Evolutionary conservation across 1,140 invertebrate species (phyloP).

Genomic region (Drosophila funebris): DNA sequence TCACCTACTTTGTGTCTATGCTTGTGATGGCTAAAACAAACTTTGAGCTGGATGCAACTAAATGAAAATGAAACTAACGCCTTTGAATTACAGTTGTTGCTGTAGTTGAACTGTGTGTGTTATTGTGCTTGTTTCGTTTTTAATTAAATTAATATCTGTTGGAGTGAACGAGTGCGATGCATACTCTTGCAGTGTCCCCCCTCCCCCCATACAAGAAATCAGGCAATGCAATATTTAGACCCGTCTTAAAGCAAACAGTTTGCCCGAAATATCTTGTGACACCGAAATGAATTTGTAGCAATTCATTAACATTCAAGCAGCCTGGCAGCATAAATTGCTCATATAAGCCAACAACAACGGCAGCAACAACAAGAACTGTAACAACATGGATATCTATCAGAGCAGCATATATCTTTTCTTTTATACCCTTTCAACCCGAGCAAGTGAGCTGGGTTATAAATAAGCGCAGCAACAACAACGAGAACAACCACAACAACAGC

Average conservation of each 20-base stretch:
- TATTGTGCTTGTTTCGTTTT: constrained; percentile 23
- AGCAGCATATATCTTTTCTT: constrained; percentile 58
- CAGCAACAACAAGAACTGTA: constrained; percentile 20
- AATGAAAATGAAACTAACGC: constrained; percentile 39
- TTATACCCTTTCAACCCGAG: constrained; percentile 61
- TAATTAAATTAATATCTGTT: constrained; percentile 68
- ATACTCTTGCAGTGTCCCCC: not conserved
- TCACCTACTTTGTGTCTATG: not conserved
- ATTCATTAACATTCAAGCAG: constrained; percentile 76
- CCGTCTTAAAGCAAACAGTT: constrained; percentile 31
- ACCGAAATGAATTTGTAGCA: constrained; percentile 68
- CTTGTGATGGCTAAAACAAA: not conserved
- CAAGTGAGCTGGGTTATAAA: constrained; percentile 58
- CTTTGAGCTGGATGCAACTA: constrained; percentile 17
- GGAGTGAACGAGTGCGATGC: not conserved
- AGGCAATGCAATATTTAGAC: constrained; percentile 17
- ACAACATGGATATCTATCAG: constrained; percentile 43
- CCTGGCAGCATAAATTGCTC: constrained; percentile 43
- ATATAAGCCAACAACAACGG: constrained; percentile 53
- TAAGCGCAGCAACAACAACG: constrained; percentile 56
- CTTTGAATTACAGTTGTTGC: constrained; percentile 18
- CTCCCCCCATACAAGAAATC: not conserved
- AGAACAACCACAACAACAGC: not conserved
- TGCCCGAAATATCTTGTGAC: constrained; percentile 29
- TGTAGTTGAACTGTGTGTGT: constrained; percentile 14